Evolutionary conservation across 2,797 vertebrate genomes (phyloP), one percentile per base, ranked within the genome.

Genomic region (Hemitrygon akajei): DNA sequence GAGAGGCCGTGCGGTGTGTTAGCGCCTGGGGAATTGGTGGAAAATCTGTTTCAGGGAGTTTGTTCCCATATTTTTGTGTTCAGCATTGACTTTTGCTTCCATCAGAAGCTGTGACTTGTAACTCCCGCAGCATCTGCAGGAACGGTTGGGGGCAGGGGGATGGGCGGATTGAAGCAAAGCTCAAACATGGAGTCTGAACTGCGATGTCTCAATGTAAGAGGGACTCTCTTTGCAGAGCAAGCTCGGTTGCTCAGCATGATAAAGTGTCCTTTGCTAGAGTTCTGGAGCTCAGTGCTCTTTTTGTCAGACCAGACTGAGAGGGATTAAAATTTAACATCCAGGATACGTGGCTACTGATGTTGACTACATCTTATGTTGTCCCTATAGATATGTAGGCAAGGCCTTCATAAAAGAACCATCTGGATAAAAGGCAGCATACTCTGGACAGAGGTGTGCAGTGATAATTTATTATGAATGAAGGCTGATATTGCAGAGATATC

Each of bases 391-490:
- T 76, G 40, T 47, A 47, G 71, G 91, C 71, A 1, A 76, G 71
- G 71, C 7, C 47, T 92, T 93, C 91, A 93, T 58, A 73, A 73
- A 92, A 92, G 71, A 76, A 93, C 71, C 69, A 56, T 73, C 25
- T 30, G 30, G 91, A 75, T 75, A 76, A 76, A 37, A 93, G 86
- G 7, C 47, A 58, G 71, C 25, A 58, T 20, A 58, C 86, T 93
- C 93, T 95, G 94, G 93, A 94, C 95, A 93, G 94, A 95, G 92
- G 94, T 95, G 0, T 77, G 75, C 0, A 0, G 60, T 94, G 82
- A 94, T 94, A n/a, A 93, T 95, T 56, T 37, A 93, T 94, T 95
- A 94, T 93, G 25, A 56, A 93, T 82, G 93, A 94, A 94, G 93
- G 20, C 71, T 91, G 94, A 91, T 93, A 58, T 93, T 93, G 91